Percentiles rank a stretch among this genome's conserved stretches.
phyloP scores from a whole-genome alignment of 2,797 vertebrate genomes.

The Crossoptilon crossoptilon region DNA sequence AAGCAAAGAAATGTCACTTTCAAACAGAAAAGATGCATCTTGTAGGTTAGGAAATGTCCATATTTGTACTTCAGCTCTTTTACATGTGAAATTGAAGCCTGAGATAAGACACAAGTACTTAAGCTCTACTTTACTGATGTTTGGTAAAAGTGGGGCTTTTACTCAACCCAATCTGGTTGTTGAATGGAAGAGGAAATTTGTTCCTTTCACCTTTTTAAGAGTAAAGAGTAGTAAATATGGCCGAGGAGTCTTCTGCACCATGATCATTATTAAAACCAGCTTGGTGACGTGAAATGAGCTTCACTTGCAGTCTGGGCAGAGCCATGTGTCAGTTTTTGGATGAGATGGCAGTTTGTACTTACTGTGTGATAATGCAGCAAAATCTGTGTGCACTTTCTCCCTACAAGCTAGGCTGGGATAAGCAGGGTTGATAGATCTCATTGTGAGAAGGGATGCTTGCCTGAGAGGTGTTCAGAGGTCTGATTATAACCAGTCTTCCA shows the following conservation, averaged over 20 bases:
- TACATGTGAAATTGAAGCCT: neutral
- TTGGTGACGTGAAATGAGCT: neutral
- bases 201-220: neutral
- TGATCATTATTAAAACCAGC: neutral
- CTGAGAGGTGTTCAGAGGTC: fast-evolving
- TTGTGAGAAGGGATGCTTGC: fast-evolving
- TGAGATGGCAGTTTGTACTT: neutral
- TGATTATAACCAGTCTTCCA: fast-evolving
- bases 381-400: fast-evolving
- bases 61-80: neutral
- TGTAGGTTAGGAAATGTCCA: neutral
- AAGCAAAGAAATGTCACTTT: neutral
- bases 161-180: neutral
- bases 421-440: neutral
- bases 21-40: neutral
- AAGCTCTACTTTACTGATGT: neutral
- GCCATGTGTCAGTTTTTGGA: neutral
- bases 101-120: neutral
- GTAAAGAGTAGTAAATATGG: fast-evolving
- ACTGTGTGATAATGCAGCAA: neutral
- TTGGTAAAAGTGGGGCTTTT: neutral
- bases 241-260: neutral
- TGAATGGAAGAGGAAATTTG: neutral
- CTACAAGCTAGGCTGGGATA: neutral
- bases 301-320: fast-evolving